Percentiles rank a stretch among this genome's conserved stretches.
Evolutionary conservation across 2,113 vertebrate genomes (phyloP).

Genomic region (Lota lota): DNA sequence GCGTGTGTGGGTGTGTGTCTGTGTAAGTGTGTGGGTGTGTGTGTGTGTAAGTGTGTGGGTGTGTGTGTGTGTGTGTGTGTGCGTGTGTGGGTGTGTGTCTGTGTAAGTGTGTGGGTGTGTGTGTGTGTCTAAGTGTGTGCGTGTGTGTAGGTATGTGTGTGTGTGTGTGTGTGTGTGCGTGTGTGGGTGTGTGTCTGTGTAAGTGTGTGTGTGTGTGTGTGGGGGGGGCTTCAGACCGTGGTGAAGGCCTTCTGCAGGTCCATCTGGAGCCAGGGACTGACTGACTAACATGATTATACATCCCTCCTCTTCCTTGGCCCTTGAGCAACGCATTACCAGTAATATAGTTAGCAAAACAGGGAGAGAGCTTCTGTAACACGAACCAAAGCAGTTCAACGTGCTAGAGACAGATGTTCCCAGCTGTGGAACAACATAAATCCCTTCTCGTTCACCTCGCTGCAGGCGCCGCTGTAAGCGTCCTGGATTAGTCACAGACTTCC

Average conservation of each 20-base stretch:
- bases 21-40: too few species aligned
- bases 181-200: too few species aligned
- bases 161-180: too few species aligned
- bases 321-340: constrained; percentile 2
- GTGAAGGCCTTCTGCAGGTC: constrained; percentile 29
- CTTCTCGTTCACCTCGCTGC: background rate
- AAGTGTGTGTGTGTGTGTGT: too few species aligned
- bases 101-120: too few species aligned
- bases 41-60: too few species aligned
- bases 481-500: constrained; percentile 9
- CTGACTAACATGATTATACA: too few species aligned
- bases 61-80: too few species aligned
- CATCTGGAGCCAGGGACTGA: constrained; percentile 7
- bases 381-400: background rate
- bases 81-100: too few species aligned
- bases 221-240: background rate
- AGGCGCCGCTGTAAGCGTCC: background rate
- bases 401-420: background rate
- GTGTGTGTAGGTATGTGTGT: too few species aligned
- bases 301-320: background rate
- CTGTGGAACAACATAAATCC: background rate
- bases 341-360: constrained; percentile 1
- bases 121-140: too few species aligned
- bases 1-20: too few species aligned
- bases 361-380: constrained; percentile 6